Conservation (phyloP, 2,888 invertebrate genomes). For the Ernsta delagoae region DNA sequence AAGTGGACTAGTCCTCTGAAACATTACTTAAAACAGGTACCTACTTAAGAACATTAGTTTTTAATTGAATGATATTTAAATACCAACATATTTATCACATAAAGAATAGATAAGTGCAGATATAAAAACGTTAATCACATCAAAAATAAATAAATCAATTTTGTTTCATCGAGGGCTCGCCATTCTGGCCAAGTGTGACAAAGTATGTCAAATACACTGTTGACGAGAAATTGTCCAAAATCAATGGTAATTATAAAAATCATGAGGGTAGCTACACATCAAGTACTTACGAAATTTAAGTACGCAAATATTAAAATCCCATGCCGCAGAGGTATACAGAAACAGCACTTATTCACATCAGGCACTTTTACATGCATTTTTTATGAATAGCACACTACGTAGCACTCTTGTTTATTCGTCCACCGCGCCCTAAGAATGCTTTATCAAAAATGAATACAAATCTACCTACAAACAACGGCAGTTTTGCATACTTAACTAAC, state of each 20-base stretch:
- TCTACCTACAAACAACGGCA: not conserved
- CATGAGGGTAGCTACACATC: not conserved
- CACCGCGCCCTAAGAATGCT: conserved; percentile 30
- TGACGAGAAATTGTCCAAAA: not conserved
- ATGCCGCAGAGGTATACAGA: conserved; percentile 68
- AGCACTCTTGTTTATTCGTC: conserved; percentile 29
- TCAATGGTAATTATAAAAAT: conserved; percentile 20
- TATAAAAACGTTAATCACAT: too few species aligned
- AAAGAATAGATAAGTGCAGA: too few species aligned
- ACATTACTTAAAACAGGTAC: too few species aligned
- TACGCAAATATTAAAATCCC: conserved; percentile 75
- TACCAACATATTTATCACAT: too few species aligned
- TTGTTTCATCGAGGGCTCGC: not conserved
- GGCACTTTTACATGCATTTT: conserved; percentile 58
- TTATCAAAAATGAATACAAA: conserved; percentile 30
- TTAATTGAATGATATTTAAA: too few species aligned
- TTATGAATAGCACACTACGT: conserved; percentile 14
- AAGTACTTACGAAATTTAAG: conserved; percentile 71
- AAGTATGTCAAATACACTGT: conserved; percentile 7
- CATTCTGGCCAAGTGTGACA: not conserved
- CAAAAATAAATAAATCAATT: not conserved
- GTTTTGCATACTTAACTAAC: conserved; percentile 1
- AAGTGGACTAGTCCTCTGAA: too few species aligned
- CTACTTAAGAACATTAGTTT: too few species aligned
- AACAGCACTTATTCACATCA: conserved; percentile 71